Evolutionary conservation across 1,140 invertebrate species (phyloP).

Genomic region (Brachionus angularis): DNA sequence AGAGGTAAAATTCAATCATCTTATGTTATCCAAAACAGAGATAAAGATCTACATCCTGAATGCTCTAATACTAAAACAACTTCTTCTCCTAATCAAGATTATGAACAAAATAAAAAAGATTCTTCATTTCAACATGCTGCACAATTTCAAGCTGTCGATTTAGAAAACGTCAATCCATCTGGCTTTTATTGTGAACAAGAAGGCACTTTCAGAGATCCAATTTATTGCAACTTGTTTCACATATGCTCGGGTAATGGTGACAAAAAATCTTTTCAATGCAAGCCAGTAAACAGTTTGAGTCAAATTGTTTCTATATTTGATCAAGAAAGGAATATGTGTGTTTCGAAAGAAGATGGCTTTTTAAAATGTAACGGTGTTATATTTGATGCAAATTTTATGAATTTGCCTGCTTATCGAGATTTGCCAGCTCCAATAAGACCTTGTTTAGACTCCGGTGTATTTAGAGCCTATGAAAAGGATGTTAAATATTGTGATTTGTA

Average conservation of each 20-base stretch:
- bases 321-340: background rate
- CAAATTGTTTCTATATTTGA: constrained; percentile 19
- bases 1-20: background rate
- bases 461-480: constrained; percentile 7
- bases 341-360: background rate
- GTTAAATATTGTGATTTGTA: constrained; percentile 40
- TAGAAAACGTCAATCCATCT: constrained; percentile 37
- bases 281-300: background rate
- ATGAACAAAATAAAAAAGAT: no score
- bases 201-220: constrained; percentile 17
- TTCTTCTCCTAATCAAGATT: no score
- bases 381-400: constrained; percentile 40
- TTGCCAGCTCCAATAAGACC: background rate
- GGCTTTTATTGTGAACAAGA: constrained; percentile 35
- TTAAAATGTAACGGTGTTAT: constrained; percentile 30
- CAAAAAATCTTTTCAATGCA: constrained; percentile 29
- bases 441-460: constrained; percentile 16
- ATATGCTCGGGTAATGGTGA: background rate
- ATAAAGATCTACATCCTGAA: constrained; percentile 17
- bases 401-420: constrained; percentile 35
- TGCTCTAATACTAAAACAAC: background rate
- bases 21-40: background rate
- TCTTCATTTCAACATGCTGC: no score
- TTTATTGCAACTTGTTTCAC: constrained; percentile 43
- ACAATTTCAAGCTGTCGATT: constrained; percentile 1